These are phyloP conservation scores for Eledona agricola DNA, from an alignment of 2,888 invertebrate species.

Conservation along the genomic window DNA sequence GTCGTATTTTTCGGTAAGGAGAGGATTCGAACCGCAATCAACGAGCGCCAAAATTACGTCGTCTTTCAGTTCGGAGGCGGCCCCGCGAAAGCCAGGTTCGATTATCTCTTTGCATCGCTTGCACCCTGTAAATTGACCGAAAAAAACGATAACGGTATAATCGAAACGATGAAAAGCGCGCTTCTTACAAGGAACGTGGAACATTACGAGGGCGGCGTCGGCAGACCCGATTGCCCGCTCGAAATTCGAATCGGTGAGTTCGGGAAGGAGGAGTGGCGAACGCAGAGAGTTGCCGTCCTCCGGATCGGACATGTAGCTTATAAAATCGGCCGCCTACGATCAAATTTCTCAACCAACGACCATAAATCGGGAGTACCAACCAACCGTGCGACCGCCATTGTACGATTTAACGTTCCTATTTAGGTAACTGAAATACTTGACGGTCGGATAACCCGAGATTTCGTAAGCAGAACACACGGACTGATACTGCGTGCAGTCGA, in stretches of 20 bases:
- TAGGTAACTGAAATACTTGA: conserved; percentile 86
- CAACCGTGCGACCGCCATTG: conserved; percentile 71
- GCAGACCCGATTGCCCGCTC: conserved; percentile 67
- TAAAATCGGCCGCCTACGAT: conserved; percentile 71
- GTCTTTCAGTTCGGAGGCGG: conserved; percentile 64
- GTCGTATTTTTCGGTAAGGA: conserved; percentile 68
- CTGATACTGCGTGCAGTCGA: conserved; percentile 78
- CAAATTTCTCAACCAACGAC: conserved; percentile 16
- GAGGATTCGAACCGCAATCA: conserved; percentile 72
- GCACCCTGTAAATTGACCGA: conserved; percentile 78
- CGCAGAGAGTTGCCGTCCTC: conserved; percentile 53
- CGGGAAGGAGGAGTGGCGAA: conserved; percentile 56
- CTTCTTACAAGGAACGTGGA: conserved; percentile 77
- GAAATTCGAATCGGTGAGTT: conserved; percentile 70
- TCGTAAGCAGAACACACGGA: conserved; percentile 74
- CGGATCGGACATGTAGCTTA: conserved; percentile 69
- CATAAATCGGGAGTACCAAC: conserved; percentile 1
- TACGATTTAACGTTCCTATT: conserved; percentile 76
- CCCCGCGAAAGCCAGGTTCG: conserved; percentile 72
- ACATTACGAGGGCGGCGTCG: conserved; percentile 76
- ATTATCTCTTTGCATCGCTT: conserved; percentile 74
- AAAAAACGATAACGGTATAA: no score
- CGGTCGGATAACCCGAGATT: conserved; percentile 85
- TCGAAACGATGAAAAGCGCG: conserved; percentile 10
- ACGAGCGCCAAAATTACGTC: conserved; percentile 67